phyloP scores from a whole-genome alignment of 2,888 invertebrate species.

The Xanthorhoe designata region DNA sequence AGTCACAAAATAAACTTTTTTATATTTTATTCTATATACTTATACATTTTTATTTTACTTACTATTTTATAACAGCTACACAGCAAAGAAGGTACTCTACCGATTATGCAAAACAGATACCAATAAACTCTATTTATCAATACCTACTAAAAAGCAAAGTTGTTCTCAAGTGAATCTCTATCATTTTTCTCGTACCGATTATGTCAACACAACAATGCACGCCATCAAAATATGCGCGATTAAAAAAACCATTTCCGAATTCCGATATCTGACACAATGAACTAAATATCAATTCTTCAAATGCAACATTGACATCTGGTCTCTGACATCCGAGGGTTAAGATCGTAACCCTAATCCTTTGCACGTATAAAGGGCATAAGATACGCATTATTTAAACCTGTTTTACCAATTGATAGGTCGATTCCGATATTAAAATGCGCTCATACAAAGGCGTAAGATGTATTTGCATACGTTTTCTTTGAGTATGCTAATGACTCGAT shows the following conservation, averaged over 20 bases:
- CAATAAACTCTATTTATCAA: constrained; percentile 36
- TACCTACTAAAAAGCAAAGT: constrained; percentile 35
- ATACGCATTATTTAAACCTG: constrained; percentile 77
- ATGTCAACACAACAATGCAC: constrained; percentile 49
- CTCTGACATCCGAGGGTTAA: constrained; percentile 54
- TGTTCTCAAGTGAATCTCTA: constrained; percentile 27
- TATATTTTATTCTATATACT: too few relatives aligned
- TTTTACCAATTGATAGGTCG: constrained; percentile 80
- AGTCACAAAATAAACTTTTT: too few relatives aligned
- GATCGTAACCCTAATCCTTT: constrained; percentile 76
- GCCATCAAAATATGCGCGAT: constrained; percentile 58
- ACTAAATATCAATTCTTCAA: constrained; percentile 68
- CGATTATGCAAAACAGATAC: constrained; percentile 23
- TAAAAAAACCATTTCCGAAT: constrained; percentile 78
- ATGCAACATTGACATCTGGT: constrained; percentile 77
- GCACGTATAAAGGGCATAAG: constrained; percentile 61
- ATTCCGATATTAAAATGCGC: constrained; percentile 75
- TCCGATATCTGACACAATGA: constrained; percentile 61
- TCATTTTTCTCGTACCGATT: constrained; percentile 51
- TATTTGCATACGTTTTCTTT: constrained; percentile 82
- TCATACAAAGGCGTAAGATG: constrained; percentile 66
- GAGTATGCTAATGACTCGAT: constrained; percentile 75
- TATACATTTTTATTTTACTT: too few relatives aligned
- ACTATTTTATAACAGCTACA: background rate
- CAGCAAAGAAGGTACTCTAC: background rate